Conservation (phyloP, 1,140 invertebrate species). For the Diachasmimorpha longicaudata region DNA sequence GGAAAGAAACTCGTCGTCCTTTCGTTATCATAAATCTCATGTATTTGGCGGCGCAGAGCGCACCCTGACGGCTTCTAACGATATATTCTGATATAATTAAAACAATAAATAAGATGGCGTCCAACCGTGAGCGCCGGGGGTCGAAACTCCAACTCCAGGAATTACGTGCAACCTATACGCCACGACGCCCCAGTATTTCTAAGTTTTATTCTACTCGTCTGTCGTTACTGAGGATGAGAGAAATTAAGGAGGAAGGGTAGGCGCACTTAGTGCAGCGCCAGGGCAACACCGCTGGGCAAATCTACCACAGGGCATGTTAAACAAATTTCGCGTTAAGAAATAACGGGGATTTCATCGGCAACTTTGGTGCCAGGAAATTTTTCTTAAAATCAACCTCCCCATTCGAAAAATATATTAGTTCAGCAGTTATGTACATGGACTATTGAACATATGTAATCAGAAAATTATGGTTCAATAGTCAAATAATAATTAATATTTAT, state of each 20-base stretch:
- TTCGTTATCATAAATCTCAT: conserved; percentile 57
- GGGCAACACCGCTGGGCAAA: conserved; percentile 35
- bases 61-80: conserved; percentile 59
- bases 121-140: conserved; percentile 60
- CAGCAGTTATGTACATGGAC: too few species aligned
- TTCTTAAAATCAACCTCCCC: too few species aligned
- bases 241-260: background rate
- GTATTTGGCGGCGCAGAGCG: conserved; percentile 56
- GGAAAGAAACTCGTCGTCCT: conserved; percentile 29
- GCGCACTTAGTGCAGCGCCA: conserved; percentile 37
- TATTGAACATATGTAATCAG: too few species aligned
- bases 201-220: conserved; percentile 26
- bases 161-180: conserved; percentile 36
- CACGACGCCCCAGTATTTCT: conserved; percentile 29
- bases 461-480: too few species aligned
- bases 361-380: too few species aligned
- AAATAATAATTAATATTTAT: too few species aligned
- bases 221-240: conserved; percentile 11
- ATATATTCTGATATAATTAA: conserved; percentile 65
- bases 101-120: conserved; percentile 65
- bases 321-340: too few species aligned
- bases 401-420: too few species aligned
- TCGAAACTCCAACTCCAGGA: conserved; percentile 43
- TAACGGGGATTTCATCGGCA: too few species aligned
- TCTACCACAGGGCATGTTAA: too few species aligned